Evolutionary conservation across 2,888 invertebrate genomes (phyloP).

Genomic region (Sminthurides aquaticus): DNA sequence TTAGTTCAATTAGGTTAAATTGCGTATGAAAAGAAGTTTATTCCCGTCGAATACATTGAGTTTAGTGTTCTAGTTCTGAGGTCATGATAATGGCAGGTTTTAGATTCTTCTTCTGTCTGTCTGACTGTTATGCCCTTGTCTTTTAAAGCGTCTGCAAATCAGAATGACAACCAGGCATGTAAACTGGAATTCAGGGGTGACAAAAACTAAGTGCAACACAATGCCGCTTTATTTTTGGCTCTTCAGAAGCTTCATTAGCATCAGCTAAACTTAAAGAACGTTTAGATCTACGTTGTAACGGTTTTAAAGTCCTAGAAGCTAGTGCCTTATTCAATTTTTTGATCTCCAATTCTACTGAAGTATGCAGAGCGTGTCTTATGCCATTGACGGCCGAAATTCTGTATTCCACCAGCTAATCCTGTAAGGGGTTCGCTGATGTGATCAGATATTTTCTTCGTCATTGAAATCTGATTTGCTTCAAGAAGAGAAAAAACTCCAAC

Average conservation of each 20-base stretch:
- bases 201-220: too few relatives aligned
- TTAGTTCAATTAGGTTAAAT: too few relatives aligned
- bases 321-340: background rate
- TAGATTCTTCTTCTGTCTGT: too few relatives aligned
- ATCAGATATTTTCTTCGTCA: constrained; percentile 11
- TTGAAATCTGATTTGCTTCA: constrained; percentile 6
- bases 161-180: background rate
- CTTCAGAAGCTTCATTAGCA: background rate
- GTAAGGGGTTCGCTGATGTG: constrained; percentile 8
- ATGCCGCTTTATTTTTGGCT: too few relatives aligned
- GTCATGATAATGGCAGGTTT: too few relatives aligned
- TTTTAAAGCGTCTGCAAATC: background rate
- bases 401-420: constrained; percentile 6
- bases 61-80: too few relatives aligned
- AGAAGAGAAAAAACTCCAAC: background rate
- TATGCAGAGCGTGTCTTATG: background rate
- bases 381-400: constrained; percentile 5
- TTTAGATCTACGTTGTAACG: background rate
- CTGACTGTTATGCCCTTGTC: too few relatives aligned
- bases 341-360: constrained; percentile 11
- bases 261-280: background rate
- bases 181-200: background rate
- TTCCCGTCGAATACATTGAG: too few relatives aligned
- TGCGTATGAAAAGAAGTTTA: too few relatives aligned
- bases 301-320: constrained; percentile 13